A percentile compares a stretch with the other conserved stretches of the same genome.
phyloP scores from a whole-genome alignment of 2,113 vertebrate species.

The Erinaceus europaeus region DNA sequence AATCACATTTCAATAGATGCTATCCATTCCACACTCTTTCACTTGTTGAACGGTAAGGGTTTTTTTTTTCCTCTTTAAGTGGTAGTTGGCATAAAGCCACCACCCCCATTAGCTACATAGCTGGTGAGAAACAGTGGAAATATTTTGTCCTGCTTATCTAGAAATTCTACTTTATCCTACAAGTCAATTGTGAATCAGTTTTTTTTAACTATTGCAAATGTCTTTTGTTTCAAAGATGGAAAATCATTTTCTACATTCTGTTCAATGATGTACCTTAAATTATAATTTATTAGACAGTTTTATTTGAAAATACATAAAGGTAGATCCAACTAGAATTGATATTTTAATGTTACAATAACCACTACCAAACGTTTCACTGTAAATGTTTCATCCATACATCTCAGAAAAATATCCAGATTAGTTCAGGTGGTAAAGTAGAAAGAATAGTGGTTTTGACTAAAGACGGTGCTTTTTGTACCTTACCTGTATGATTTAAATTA shows the following conservation, averaged over 20 bases:
- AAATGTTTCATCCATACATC: not conserved
- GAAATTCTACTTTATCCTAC: constrained; percentile 65
- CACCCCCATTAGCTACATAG: constrained; percentile 76
- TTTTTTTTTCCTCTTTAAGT: constrained; percentile 69
- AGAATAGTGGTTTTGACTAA: constrained; percentile 10
- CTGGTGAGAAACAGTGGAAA: constrained; percentile 75
- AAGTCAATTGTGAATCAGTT: constrained; percentile 65
- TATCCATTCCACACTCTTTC: constrained; percentile 68
- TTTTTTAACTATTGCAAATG: constrained; percentile 61
- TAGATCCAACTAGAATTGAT: constrained; percentile 26
- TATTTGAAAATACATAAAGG: constrained; percentile 29
- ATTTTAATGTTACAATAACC: not conserved
- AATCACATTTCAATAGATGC: constrained; percentile 75
- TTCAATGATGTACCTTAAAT: constrained; percentile 41
- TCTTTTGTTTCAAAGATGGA: constrained; percentile 60
- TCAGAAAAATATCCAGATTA: not conserved
- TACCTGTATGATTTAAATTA: constrained; percentile 38
- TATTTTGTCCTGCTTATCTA: constrained; percentile 75
- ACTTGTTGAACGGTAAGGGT: constrained; percentile 67
- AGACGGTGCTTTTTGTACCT: not conserved
- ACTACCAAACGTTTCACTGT: not conserved
- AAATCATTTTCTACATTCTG: constrained; percentile 44
- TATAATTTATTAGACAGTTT: constrained; percentile 29
- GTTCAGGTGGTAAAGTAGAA: not conserved
- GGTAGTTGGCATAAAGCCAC: constrained; percentile 75